Percentiles rank a stretch among this genome's conserved stretches.
Conservation (phyloP, 2,113 vertebrate species). For the Phaethon lepturus region DNA sequence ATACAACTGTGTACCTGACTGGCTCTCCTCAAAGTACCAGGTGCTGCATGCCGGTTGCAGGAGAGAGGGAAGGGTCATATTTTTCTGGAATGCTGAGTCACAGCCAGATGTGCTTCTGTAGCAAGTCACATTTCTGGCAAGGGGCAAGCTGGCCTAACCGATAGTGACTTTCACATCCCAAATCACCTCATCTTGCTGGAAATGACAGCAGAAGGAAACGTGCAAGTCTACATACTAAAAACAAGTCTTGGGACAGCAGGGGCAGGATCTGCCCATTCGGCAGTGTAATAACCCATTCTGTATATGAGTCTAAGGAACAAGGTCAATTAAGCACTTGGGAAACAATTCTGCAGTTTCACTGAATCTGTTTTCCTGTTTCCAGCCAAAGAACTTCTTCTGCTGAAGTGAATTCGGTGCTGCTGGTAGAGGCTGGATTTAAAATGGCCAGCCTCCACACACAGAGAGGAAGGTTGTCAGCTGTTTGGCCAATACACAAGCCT, state of each 20-base stretch:
- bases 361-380: background rate
- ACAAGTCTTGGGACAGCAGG: background rate
- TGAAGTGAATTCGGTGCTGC: background rate
- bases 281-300: background rate
- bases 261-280: background rate
- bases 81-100: conserved; percentile 5
- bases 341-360: background rate
- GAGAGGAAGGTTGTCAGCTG: background rate
- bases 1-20: background rate
- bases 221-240: background rate
- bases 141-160: background rate
- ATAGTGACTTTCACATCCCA: background rate
- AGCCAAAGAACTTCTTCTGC: background rate
- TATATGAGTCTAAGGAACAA: background rate
- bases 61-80: background rate
- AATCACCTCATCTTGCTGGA: background rate
- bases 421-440: background rate
- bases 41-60: background rate
- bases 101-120: background rate
- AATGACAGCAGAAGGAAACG: background rate
- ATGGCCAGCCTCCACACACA: background rate
- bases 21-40: background rate
- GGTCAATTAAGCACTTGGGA: background rate
- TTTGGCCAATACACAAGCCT: background rate
- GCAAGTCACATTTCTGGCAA: background rate